Evolutionary conservation across 2,797 vertebrate genomes (phyloP), one percentile per base, ranked within the genome.

Genomic region (Bucorvus abyssinicus): DNA sequence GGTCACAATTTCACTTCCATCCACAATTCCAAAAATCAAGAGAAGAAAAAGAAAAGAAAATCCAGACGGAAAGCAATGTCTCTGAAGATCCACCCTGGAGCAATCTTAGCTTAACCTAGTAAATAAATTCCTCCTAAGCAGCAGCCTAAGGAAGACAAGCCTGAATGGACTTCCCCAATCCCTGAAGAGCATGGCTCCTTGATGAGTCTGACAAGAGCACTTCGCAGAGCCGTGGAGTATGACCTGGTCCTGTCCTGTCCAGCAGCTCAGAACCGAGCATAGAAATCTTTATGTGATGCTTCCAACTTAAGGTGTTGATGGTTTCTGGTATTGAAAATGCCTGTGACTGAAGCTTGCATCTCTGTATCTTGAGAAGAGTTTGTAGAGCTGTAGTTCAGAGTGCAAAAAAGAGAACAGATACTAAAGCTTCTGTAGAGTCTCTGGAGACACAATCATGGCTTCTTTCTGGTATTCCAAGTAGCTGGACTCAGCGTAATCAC

Each of bases 101-200:
- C 18, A 82, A 59, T 32, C 18, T 32, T 9, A 76, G 19, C 30
- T 75, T 89, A 78, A 79, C 21, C 21, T 40, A 59, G 49, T 75
- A 88, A 86, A 52, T 30, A 53, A 21, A 10, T n/a, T 75, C 16
- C 27, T 81, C 40, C 42, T n/a, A 67, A 84, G 34, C 13, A 78
- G 14, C 3, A 38, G 11, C 18, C 53, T 38, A 71, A 75, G 21
- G 24, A 55, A 27, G 29, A 27, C 9, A 4, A 53, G 4, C 9
- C 22, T 34, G 36, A 52, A 53, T 3, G 9, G 13, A 3, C 21
- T 90, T 83, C 10, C 11, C 45, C 3, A 5, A 3, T 27, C 22
- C 30, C 15, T 4, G 0, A 34, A 26, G 32, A 14, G 1, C 1
- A 0, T 55, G 34, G 4, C 5, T 63, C 15, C 45, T 36, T 56